Base-by-base conservation (phyloP, 2,113 vertebrate genomes). In the Platanista minor region DNA sequence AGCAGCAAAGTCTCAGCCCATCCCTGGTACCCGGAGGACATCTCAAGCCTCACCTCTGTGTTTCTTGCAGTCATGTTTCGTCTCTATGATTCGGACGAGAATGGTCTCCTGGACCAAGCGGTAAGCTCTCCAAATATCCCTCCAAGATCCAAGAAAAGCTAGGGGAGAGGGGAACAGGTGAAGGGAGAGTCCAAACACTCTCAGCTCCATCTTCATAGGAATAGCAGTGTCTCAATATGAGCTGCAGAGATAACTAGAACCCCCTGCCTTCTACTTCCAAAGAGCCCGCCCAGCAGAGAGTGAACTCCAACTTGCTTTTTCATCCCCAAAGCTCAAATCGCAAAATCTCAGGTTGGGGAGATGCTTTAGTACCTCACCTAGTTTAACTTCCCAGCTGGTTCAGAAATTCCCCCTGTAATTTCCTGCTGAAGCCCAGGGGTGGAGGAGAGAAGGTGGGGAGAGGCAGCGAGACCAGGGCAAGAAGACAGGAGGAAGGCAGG, bases 11-110 rank as follows among this genome's bases (percentile, higher is more conserved):
- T 23, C 36, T 54, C 72, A 46, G 59, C 43, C 54, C 8, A 2
- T 25, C 21, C 11, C 0, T 64, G 33, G 41, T 29, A 49, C 36
- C 72, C 43, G 27, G 64, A 85, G 57, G 78, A 86, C 13, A 43
- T 95, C 66, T 97, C 69, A 84, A 6, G 20, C 25, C 75, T 97
- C 10, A 46, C 54, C 85, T 98, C 97, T 98, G 98, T 97, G 90
- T 96, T 98, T 97, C 96, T 98, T 98, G 49, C 98, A 99, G 99
- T 99, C 98, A 99, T 99, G 99, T 99, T 99, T 98, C 99, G 99
- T 84, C 99, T 99, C 71, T 99, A 99, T 0, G 99, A 99, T 46
- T 99, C 99, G 0, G 99, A 99, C 96, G 99, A 99, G 12, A 99
- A 99, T 0, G 99, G 99, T 29, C 98, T 99, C 6, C 98, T 99